Conservation (phyloP, 2,797 vertebrate species). For the Liasis olivaceus region DNA sequence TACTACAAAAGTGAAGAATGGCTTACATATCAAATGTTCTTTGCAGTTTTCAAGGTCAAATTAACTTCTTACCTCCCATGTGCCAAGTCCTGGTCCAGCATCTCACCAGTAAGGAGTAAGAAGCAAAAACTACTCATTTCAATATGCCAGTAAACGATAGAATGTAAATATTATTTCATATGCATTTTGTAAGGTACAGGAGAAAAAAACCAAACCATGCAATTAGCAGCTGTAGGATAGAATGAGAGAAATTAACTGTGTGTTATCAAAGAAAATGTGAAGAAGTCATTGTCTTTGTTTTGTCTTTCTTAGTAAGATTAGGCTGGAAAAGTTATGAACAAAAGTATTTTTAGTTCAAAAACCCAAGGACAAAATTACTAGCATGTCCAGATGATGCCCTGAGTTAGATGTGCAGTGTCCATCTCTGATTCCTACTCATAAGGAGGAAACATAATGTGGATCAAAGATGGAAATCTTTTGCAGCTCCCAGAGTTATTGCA, state of each 20-base stretch:
- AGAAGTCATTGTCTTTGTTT: background rate
- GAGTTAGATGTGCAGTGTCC: background rate
- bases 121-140: background rate
- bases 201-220: background rate
- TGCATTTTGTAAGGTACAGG: background rate
- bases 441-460: background rate
- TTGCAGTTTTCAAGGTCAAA: slow-evolving; percentile 10
- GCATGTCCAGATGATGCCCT: background rate
- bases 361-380: background rate
- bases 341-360: background rate
- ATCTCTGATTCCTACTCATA: background rate
- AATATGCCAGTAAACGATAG: background rate
- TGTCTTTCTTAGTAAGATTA: background rate
- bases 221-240: background rate
- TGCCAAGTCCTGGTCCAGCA: background rate
- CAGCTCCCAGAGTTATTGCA: background rate
- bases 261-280: background rate
- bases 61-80: background rate
- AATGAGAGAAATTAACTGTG: background rate
- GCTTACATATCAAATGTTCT: slow-evolving; percentile 32
- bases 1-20: background rate
- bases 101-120: background rate
- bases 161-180: background rate
- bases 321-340: background rate
- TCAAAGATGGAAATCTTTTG: background rate